phyloP scores from a whole-genome alignment of 2,797 vertebrate species.

The Salarias fasciatus region DNA sequence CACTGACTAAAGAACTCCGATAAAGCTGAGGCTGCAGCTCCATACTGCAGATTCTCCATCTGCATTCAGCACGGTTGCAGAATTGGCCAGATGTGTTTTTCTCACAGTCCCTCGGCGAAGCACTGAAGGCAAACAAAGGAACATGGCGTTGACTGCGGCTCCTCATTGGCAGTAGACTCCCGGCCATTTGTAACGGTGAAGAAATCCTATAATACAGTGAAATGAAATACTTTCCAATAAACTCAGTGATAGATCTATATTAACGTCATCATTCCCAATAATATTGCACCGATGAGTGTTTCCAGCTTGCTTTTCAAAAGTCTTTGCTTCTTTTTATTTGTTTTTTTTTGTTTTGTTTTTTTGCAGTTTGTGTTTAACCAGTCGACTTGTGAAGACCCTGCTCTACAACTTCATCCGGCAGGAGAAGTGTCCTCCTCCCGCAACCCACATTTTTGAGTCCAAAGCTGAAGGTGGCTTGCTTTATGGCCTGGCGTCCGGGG shows the following conservation, averaged over 20 bases:
- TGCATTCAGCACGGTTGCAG: not conserved
- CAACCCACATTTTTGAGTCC: conserved; percentile 88
- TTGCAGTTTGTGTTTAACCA: conserved; percentile 90
- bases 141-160: not conserved
- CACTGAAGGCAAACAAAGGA: not conserved
- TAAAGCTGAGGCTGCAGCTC: not conserved
- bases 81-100: not conserved
- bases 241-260: too few species aligned
- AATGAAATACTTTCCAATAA: not conserved
- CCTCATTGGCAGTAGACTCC: not conserved
- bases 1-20: not conserved
- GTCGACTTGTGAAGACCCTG: conserved; percentile 96
- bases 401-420: conserved; percentile 98
- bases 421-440: conserved; percentile 93
- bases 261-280: not conserved
- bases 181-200: not conserved
- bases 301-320: too few species aligned
- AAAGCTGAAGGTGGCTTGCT: conserved; percentile 92
- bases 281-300: too few species aligned
- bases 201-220: not conserved
- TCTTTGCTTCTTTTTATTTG: too few species aligned
- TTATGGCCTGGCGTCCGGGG: conserved; percentile 95
- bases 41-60: not conserved
- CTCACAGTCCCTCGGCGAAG: not conserved
- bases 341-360: too few species aligned